These are phyloP conservation scores for Pristionchus arcanus DNA, from an alignment of 2,888 invertebrate species.

Conservation along the genomic window DNA sequence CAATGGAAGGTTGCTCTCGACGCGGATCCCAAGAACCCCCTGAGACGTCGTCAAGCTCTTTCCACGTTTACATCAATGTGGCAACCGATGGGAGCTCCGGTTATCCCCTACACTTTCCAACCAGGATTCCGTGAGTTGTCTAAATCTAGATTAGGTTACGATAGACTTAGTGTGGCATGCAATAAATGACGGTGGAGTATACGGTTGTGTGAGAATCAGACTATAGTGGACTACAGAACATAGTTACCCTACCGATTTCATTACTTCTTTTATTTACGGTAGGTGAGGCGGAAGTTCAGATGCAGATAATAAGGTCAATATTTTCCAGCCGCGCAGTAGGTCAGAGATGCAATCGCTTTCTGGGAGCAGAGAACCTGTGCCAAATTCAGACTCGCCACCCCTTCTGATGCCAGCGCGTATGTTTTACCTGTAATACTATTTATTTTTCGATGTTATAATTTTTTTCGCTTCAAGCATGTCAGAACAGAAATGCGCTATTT, in stretches of 20 bases:
- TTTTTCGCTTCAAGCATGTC: neutral
- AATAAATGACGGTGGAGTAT: no score
- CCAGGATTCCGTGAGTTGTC: slow-evolving; percentile 23
- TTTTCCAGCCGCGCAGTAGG: slow-evolving; percentile 30
- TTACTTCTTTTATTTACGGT: no score
- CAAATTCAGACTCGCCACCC: slow-evolving; percentile 29
- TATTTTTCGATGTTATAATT: no score
- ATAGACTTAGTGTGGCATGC: no score
- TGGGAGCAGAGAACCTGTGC: slow-evolving; percentile 53
- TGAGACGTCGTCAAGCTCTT: slow-evolving; percentile 27
- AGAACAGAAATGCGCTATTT: neutral
- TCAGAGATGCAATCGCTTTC: slow-evolving; percentile 11
- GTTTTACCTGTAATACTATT: no score
- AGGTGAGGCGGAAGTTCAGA: no score
- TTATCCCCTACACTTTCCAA: slow-evolving; percentile 34
- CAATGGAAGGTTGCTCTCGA: slow-evolving; percentile 45
- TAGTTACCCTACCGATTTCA: no score
- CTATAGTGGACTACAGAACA: no score
- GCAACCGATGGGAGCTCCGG: slow-evolving; percentile 10
- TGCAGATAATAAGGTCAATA: no score
- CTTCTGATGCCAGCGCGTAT: slow-evolving; percentile 11
- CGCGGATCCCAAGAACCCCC: neutral
- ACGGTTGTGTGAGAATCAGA: no score
- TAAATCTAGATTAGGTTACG: neutral
- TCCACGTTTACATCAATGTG: slow-evolving; percentile 1